Evolutionary conservation across 1,140 invertebrate species (phyloP).

Genomic region (Arctopsyche grandis): DNA sequence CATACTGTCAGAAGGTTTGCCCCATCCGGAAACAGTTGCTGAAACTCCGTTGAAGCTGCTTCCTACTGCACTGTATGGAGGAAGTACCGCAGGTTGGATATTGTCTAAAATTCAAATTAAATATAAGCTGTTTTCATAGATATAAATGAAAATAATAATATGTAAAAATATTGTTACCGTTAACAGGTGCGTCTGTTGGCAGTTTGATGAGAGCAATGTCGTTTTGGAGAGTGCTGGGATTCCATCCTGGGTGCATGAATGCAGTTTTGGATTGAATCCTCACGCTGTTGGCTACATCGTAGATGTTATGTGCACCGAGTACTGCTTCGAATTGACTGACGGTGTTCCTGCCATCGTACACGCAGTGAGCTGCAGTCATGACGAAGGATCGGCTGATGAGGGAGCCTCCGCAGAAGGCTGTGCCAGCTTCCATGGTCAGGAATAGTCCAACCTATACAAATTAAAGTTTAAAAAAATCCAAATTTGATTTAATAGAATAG

Average conservation of each 20-base stretch:
- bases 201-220: constrained; percentile 70
- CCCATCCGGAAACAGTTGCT: constrained; percentile 66
- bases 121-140: background rate
- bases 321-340: constrained; percentile 57
- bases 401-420: constrained; percentile 71
- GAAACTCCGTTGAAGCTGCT: constrained; percentile 60
- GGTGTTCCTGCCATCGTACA: constrained; percentile 52
- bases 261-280: constrained; percentile 60
- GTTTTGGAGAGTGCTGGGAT: constrained; percentile 60
- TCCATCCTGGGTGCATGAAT: constrained; percentile 65
- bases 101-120: constrained; percentile 59
- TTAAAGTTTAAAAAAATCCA: background rate
- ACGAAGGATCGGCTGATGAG: constrained; percentile 68
- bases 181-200: constrained; percentile 62
- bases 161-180: constrained; percentile 59
- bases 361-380: constrained; percentile 71
- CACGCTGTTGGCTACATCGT: constrained; percentile 59
- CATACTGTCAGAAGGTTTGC: constrained; percentile 61
- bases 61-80: constrained; percentile 58
- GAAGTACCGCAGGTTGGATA: constrained; percentile 63
- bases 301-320: constrained; percentile 65
- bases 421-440: constrained; percentile 53
- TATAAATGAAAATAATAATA: too few relatives aligned
- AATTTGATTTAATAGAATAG: background rate
- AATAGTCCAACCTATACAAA: constrained; percentile 48